Conservation (phyloP, 2,797 vertebrate species). For the Cyclura pinguis region DNA sequence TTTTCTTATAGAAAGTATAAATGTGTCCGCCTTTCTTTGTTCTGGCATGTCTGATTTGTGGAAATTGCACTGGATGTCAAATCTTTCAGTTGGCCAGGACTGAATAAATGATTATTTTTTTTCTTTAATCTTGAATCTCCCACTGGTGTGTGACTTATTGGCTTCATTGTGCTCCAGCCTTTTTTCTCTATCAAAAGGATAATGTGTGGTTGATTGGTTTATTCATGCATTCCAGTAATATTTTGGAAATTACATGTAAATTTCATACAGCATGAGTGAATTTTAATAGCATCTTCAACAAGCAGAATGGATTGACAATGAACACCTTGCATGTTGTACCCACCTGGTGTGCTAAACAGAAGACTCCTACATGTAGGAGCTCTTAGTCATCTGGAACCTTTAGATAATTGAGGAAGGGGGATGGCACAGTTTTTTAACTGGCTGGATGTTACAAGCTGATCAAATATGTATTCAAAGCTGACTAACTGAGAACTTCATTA, state of each 20-base stretch:
- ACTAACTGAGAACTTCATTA: not conserved
- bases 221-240: not conserved
- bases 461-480: not conserved
- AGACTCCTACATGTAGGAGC: not conserved
- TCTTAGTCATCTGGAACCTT: not conserved
- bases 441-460: not conserved
- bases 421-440: not conserved
- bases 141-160: no score
- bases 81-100: no score
- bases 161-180: no score
- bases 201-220: not conserved
- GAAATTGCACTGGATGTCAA: no score
- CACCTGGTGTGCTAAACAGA: not conserved
- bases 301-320: not conserved
- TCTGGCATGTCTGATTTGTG: no score
- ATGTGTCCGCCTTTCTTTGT: no score
- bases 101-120: no score
- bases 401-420: not conserved
- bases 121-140: no score
- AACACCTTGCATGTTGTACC: not conserved
- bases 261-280: no score
- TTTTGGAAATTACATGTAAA: not conserved
- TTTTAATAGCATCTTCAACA: not conserved
- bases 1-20: no score
- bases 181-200: no score